Evolutionary conservation across 2,113 vertebrate genomes (phyloP).

Genomic region (Morone saxatilis): DNA sequence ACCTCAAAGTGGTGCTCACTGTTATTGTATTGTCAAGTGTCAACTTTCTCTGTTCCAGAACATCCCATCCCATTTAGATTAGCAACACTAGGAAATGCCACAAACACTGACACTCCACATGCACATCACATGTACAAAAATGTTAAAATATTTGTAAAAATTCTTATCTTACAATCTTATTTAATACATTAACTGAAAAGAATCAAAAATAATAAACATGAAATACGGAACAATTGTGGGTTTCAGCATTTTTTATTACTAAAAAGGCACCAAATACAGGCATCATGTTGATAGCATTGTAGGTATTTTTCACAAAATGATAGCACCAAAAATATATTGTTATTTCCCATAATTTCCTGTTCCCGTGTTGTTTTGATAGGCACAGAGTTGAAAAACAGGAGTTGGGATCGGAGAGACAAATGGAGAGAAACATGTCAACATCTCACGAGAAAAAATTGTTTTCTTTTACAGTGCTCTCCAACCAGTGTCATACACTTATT

Average conservation of each 20-base stretch:
- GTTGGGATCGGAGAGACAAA: slow-evolving; percentile 18
- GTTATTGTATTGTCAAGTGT: too few species aligned
- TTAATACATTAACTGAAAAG: too few species aligned
- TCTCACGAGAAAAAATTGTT: slow-evolving; percentile 8
- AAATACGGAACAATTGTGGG: neutral
- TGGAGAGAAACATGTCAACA: slow-evolving; percentile 18
- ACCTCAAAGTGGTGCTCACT: too few species aligned
- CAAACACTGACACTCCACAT: too few species aligned
- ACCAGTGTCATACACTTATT: slow-evolving; percentile 52
- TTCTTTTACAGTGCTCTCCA: slow-evolving; percentile 44
- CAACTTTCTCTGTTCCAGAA: neutral
- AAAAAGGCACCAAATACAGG: slow-evolving; percentile 82
- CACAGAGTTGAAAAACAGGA: slow-evolving; percentile 70
- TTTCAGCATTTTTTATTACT: slow-evolving; percentile 67
- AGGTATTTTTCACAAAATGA: slow-evolving; percentile 81
- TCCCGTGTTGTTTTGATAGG: slow-evolving; percentile 68
- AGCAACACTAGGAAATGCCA: too few species aligned
- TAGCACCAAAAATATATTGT: slow-evolving; percentile 88
- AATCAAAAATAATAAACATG: neutral
- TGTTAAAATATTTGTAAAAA: neutral
- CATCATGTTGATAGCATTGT: slow-evolving; percentile 75
- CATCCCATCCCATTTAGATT: neutral
- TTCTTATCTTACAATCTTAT: too few species aligned
- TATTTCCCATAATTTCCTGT: slow-evolving; percentile 69
- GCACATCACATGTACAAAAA: neutral